Percentiles rank a stretch among this genome's conserved stretches.
phyloP scores from a whole-genome alignment of 2,113 vertebrate genomes.

The Pseudopipra pipra region DNA sequence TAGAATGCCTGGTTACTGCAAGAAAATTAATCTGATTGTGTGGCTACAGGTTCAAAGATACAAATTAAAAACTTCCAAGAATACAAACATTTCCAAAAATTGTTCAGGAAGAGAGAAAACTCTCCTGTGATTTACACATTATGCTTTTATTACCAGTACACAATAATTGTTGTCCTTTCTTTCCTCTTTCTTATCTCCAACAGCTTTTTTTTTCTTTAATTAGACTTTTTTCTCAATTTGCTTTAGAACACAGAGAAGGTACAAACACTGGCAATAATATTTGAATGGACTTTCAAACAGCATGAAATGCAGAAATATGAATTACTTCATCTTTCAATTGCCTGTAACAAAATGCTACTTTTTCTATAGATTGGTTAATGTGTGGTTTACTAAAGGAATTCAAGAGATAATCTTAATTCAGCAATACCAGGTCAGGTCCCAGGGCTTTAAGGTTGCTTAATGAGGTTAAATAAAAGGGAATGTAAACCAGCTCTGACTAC shows the following conservation, averaged over 20 bases:
- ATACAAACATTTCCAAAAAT: background rate
- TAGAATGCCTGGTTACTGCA: background rate
- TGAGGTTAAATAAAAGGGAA: background rate
- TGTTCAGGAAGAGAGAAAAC: background rate
- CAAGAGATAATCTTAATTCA: background rate
- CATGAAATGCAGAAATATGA: background rate
- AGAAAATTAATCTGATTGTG: background rate
- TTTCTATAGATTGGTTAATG: background rate
- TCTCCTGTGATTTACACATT: background rate
- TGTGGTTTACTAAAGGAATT: background rate
- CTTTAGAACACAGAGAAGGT: background rate
- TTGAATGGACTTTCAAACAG: background rate
- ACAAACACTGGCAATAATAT: background rate
- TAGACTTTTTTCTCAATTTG: background rate
- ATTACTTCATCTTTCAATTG: background rate
- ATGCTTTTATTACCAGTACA: background rate
- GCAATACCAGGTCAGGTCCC: background rate
- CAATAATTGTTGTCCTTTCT: background rate
- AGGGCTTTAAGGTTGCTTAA: background rate
- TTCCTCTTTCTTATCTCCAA: background rate
- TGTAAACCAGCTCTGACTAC: background rate
- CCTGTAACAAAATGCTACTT: background rate
- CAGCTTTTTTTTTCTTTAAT: background rate
- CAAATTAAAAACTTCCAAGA: background rate
- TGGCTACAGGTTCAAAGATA: background rate